Conservation (phyloP, 2,113 vertebrate species). For the Oreochromis tanganicae region DNA sequence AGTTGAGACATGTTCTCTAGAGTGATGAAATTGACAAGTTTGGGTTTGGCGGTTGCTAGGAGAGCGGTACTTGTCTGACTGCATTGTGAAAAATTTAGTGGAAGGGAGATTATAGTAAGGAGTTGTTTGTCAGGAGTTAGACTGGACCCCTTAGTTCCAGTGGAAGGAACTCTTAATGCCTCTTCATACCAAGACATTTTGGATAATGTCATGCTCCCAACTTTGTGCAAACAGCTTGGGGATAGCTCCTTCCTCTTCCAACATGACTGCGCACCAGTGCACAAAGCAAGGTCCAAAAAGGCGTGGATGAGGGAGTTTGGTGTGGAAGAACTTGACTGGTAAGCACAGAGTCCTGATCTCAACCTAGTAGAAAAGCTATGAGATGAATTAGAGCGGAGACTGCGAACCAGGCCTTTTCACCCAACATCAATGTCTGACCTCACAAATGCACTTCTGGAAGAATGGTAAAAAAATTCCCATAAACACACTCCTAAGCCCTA, state of each 20-base stretch:
- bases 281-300: not conserved
- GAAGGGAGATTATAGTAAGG: not conserved
- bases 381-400: fast-evolving
- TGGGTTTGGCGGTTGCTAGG: not conserved
- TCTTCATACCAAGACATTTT: not conserved
- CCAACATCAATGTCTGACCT: not conserved
- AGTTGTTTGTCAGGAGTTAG: not conserved
- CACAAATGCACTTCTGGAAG: not conserved
- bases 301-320: not conserved
- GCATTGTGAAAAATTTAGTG: not conserved
- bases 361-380: not conserved
- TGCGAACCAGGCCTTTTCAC: not conserved
- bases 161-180: not conserved
- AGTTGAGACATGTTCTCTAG: not conserved
- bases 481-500: not conserved
- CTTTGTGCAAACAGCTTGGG: not conserved
- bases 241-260: not conserved
- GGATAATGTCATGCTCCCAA: not conserved
- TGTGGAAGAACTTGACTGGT: not conserved
- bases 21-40: not conserved
- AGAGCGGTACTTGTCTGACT: not conserved
- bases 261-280: not conserved
- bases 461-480: not conserved
- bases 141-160: not conserved
- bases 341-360: not conserved